These are phyloP conservation scores for Apeltes quadracus DNA, from an alignment of 2,113 vertebrate genomes.

Conservation along the genomic window DNA sequence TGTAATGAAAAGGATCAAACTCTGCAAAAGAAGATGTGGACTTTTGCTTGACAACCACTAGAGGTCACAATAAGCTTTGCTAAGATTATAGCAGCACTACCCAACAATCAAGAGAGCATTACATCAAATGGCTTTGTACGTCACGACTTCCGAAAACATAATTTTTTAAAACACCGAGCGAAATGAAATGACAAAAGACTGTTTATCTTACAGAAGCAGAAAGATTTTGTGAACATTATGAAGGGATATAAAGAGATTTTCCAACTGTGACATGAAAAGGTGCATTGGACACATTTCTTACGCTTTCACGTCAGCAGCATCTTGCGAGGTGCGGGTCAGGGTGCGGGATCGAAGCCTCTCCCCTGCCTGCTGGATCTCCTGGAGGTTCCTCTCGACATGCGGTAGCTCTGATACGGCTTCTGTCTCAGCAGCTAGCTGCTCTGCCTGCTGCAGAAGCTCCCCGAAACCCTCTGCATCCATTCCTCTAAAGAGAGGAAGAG, in stretches of 20 bases:
- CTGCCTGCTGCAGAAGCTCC: constrained; percentile 96
- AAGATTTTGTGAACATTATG: neutral
- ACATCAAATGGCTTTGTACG: neutral
- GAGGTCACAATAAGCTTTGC: constrained; percentile 35
- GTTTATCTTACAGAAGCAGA: neutral
- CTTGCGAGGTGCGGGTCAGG: constrained; percentile 93
- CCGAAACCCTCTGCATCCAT: constrained; percentile 97
- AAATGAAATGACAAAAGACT: neutral
- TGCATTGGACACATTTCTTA: constrained; percentile 74
- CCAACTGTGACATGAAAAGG: neutral
- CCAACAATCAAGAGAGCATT: neutral
- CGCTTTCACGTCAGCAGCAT: constrained; percentile 97
- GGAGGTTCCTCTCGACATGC: constrained; percentile 93
- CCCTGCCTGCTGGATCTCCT: constrained; percentile 95
- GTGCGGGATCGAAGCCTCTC: constrained; percentile 94
- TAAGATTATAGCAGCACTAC: neutral
- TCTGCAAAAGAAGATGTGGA: neutral
- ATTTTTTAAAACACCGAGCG: neutral
- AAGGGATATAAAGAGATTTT: neutral
- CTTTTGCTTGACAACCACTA: constrained; percentile 31
- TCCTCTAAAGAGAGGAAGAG: constrained; percentile 13
- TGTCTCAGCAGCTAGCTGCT: constrained; percentile 96
- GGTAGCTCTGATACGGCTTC: constrained; percentile 96
- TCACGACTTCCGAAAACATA: neutral
- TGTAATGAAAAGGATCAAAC: neutral